Evolutionary conservation across 2,797 vertebrate genomes (phyloP), one percentile per base, ranked within the genome.

Genomic region (Gephyroberyx darwinii): DNA sequence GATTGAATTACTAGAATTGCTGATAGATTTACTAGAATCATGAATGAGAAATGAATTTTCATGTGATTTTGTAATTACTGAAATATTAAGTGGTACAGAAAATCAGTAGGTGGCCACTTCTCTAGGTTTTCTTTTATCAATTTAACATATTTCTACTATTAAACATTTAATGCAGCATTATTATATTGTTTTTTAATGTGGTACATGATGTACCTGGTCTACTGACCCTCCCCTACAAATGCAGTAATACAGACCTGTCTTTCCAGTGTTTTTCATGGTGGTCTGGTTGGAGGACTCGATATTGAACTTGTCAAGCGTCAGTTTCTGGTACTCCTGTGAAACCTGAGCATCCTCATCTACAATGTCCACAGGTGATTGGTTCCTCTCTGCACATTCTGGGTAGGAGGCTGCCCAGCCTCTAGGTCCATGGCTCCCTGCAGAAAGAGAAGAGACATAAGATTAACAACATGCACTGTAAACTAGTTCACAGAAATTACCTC

Each of bases 221-320:
- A 39, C 37, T 10, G 37, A 39, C 37, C 37, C 8, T 3, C 10
- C 43, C 16, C 14, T 45, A 14, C 5, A 3, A 14, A 45, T 8
- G 8, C 39, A 39, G 16, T 48, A 30, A 20, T 79, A n/a, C 88
- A 63, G 72, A 98, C 98, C 97, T 86, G 97, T 99, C 93, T 99
- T 99, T 74, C 98, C 98, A 5, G 98, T 99, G 93, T 99, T 99
- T 86, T 98, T 99, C 98, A 99, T 99, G 91, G 96, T 97, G 69
- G 98, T 99, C 91, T 96, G 97, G 94, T 99, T 99, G 51, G 97
- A 99, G 50, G 98, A 99, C 76, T 97, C 96, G 0, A 82, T 89
- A 73, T 95, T 94, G 75, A 99, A 99, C 64, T 95, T 96, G 63
- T 97, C 95, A 1, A 99, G 93, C 45, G 94, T 92, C 53, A 99